These are phyloP conservation scores for Enteromius treurensis DNA, from an alignment of 2,797 vertebrate species.

Conservation along the genomic window DNA sequence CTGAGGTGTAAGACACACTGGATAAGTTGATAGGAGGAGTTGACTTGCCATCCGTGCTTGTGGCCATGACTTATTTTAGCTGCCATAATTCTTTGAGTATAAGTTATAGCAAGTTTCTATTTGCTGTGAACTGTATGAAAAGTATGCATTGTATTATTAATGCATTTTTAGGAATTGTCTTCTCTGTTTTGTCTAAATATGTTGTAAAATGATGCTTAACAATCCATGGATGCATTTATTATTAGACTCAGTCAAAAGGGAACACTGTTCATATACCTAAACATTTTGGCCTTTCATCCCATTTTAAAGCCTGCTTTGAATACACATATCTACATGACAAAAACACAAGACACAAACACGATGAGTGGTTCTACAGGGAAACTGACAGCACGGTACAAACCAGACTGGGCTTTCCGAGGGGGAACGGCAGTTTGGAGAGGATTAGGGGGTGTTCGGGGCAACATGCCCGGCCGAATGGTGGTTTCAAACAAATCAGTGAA, in stretches of 20 bases:
- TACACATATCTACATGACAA: conserved; percentile 20
- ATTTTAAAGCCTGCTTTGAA: conserved; percentile 14
- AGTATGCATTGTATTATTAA: background rate
- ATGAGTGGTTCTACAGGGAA: conserved; percentile 32
- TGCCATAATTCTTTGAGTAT: background rate
- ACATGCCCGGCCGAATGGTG: conserved; percentile 62
- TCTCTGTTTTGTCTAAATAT: background rate
- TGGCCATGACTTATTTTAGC: conserved; percentile 1
- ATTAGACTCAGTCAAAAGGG: background rate
- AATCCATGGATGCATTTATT: background rate
- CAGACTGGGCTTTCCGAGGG: conserved; percentile 69
- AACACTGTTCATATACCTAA: background rate
- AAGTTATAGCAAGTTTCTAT: conserved; percentile 1
- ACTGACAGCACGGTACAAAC: conserved; percentile 68
- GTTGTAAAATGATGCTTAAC: background rate
- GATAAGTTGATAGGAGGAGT: background rate
- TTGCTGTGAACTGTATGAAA: background rate
- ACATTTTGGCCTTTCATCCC: background rate
- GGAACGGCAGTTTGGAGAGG: conserved; percentile 67
- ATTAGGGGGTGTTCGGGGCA: conserved; percentile 62
- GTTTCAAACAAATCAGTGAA: conserved; percentile 58
- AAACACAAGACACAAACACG: conserved; percentile 41
- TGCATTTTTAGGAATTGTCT: background rate
- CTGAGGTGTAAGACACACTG: background rate
- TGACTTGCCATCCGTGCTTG: background rate